Percentiles rank a stretch among this genome's conserved stretches.
Conservation (phyloP, 2,888 invertebrate genomes). For the Pandemis cinnamomeana region DNA sequence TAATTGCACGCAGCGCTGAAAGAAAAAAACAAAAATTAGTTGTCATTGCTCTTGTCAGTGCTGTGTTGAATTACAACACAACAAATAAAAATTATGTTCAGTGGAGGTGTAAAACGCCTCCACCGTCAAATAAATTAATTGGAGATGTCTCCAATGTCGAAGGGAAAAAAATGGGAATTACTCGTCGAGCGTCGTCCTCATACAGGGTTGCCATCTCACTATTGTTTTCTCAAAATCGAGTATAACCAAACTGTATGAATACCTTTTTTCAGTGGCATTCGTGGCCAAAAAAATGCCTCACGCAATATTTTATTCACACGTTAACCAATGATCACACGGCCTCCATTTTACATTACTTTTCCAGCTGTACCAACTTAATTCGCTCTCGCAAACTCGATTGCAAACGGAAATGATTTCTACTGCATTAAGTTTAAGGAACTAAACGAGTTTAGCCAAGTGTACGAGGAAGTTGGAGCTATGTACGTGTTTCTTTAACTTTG, state of each 20-base stretch:
- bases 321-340: constrained; percentile 22
- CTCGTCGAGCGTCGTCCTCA: too few relatives aligned
- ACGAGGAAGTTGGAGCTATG: background rate
- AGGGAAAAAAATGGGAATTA: too few relatives aligned
- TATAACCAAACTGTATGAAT: background rate
- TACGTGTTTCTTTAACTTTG: constrained; percentile 7
- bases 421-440: background rate
- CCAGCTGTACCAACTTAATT: constrained; percentile 7
- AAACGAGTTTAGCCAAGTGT: background rate
- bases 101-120: too few relatives aligned
- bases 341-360: constrained; percentile 17
- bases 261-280: background rate
- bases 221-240: too few relatives aligned
- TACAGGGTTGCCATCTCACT: too few relatives aligned
- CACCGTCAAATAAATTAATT: too few relatives aligned
- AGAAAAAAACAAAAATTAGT: too few relatives aligned
- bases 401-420: background rate
- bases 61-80: too few relatives aligned
- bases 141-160: too few relatives aligned
- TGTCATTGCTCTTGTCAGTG: too few relatives aligned
- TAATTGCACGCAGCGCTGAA: too few relatives aligned
- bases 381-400: background rate
- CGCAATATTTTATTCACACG: constrained; percentile 21
- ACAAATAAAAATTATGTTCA: too few relatives aligned
- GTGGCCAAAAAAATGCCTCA: constrained; percentile 10